These are phyloP conservation scores for Drosophila ohnishii DNA, from an alignment of 1,140 invertebrate genomes.

Conservation along the genomic window DNA sequence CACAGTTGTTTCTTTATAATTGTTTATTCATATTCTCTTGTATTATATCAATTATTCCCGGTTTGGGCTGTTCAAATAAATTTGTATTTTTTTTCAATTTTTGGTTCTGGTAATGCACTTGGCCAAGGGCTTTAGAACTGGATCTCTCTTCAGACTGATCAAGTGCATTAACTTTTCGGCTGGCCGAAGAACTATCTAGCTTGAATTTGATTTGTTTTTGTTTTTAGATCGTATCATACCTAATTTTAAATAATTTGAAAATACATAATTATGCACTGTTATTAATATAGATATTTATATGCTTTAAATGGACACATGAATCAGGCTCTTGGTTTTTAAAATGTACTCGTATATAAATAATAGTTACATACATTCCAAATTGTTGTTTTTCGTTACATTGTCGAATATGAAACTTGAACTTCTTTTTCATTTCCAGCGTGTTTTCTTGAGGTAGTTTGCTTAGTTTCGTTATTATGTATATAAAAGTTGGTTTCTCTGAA, in stretches of 20 bases:
- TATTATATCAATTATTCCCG: constrained; percentile 16
- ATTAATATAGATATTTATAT: constrained; percentile 44
- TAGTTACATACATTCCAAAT: constrained; percentile 50
- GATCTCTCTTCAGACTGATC: constrained; percentile 4
- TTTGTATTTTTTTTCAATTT: constrained; percentile 31
- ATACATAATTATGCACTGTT: constrained; percentile 49
- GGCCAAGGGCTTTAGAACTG: constrained; percentile 3
- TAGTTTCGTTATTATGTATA: constrained; percentile 49
- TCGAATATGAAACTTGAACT: constrained; percentile 69
- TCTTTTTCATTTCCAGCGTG: constrained; percentile 46
- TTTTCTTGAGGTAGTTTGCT: constrained; percentile 73
- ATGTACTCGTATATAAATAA: constrained; percentile 50
- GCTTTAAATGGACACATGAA: constrained; percentile 74
- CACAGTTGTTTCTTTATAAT: constrained; percentile 59
- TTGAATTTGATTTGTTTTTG: constrained; percentile 14
- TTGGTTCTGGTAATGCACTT: constrained; percentile 45
- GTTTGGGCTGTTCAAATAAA: constrained; percentile 19
- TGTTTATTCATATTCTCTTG: constrained; percentile 32
- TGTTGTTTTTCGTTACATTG: constrained; percentile 29
- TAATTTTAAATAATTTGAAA: constrained; percentile 58
- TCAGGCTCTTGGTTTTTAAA: constrained; percentile 71
- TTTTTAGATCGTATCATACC: constrained; percentile 28
- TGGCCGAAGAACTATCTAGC: constrained; percentile 27
- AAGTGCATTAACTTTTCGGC: constrained; percentile 29
- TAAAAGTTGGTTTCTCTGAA: constrained; percentile 70